Evolutionary conservation across 1,140 invertebrate species (phyloP), one percentile per base, ranked within the genome.

Genomic region (Trypoxylus dichotomus): DNA sequence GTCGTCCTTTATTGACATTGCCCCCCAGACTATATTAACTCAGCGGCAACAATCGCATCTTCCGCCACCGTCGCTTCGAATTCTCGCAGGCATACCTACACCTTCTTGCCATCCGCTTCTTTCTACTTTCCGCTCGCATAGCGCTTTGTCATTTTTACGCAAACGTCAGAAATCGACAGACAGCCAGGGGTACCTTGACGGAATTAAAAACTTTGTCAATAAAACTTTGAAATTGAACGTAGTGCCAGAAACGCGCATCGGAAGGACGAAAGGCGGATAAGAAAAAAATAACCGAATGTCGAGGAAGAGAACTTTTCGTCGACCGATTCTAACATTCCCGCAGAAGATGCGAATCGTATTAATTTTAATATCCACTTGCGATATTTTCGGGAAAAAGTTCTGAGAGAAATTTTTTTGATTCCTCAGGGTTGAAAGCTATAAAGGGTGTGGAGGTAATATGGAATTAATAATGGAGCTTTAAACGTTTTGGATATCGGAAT

Each of bases 131-230:
- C 24, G 19, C 7, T 68, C 27, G 11, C 60, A 24, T 24, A 19
- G 60, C 11, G 60, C 15, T 68, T 68, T 8, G 60, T 68, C 60
- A 68, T 68, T 68, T 68, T 68, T 13, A 29, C 60, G 27, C 24
- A 24, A 10, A 68, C 60, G 21, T 27, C 25, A 68, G 13, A 68
- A 68, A 68, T 68, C 21, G 60, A 24, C 27, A 21, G 24, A 27
- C 60, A 24, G 24, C 6, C 3, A 24, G 10, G 3, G 27, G 60
- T 27, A 29, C 24, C 21, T 68, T 68, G 13, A 29, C 21, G 60
- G 60, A 68, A 68, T 68, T 68, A 68, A 68, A 68, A 68, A 68
- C 60, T 68, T 68, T 68, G 60, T 68, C 60, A 68, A 68, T 68
- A 68, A 68, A 68, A 68, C 60, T 68, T 68, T 68, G 60, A 68